Percentiles rank a stretch among this genome's conserved stretches.
These are phyloP conservation scores for Nothoprocta perdicaria DNA, from an alignment of 2,113 vertebrate species.

Conservation along the genomic window DNA sequence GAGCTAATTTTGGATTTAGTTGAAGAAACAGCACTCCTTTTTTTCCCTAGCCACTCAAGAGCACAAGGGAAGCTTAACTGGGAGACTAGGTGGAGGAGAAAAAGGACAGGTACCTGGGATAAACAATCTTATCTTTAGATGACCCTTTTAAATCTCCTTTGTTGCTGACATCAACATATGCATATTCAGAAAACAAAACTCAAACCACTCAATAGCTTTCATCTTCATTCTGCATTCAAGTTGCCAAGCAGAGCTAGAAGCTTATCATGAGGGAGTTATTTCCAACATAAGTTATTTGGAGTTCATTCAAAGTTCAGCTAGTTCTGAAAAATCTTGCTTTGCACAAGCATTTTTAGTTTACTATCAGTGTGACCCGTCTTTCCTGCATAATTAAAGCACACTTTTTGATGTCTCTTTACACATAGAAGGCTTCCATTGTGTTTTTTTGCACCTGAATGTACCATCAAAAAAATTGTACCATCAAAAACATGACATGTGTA, in stretches of 20 bases:
- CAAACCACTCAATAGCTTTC: not conserved
- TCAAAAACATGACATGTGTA: not conserved
- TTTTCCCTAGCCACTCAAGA: not conserved
- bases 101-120: slow-evolving; percentile 12
- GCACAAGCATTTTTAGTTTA: not conserved
- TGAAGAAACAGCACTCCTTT: not conserved
- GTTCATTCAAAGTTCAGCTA: not conserved
- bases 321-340: not conserved
- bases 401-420: not conserved
- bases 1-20: not conserved
- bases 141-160: slow-evolving; percentile 44
- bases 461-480: not conserved
- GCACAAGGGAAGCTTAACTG: slow-evolving; percentile 25
- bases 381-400: not conserved
- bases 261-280: not conserved
- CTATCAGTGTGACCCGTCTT: not conserved
- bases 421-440: not conserved
- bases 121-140: slow-evolving; percentile 48
- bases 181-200: slow-evolving; percentile 2
- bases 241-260: not conserved
- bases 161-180: slow-evolving; percentile 35
- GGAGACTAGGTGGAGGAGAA: slow-evolving; percentile 1
- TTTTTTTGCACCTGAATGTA: not conserved
- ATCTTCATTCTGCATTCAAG: not conserved
- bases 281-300: no score